Evolutionary conservation across 1,140 invertebrate species (phyloP).

Genomic region (Drosophila trapezifrons): DNA sequence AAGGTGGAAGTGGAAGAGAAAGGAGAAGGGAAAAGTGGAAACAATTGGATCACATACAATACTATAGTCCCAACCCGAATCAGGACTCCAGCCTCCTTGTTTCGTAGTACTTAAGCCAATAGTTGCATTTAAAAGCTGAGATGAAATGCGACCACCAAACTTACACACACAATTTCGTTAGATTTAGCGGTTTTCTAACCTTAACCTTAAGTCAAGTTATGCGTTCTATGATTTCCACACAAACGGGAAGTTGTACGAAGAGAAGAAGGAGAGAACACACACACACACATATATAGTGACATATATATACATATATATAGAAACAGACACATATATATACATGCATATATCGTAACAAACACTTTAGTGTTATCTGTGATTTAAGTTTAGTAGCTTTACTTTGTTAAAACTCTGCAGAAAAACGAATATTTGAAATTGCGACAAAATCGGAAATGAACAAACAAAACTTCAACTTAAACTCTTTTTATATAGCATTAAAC

Average conservation of each 20-base stretch:
- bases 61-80: slow-evolving; percentile 18
- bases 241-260: slow-evolving; percentile 18
- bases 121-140: slow-evolving; percentile 71
- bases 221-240: slow-evolving; percentile 57
- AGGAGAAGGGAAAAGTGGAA: slow-evolving; percentile 1
- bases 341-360: slow-evolving; percentile 76
- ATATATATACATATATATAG: slow-evolving; percentile 48
- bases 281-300: slow-evolving; percentile 53
- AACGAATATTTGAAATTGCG: slow-evolving; percentile 37
- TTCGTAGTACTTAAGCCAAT: slow-evolving; percentile 74
- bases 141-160: slow-evolving; percentile 44
- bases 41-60: slow-evolving; percentile 19
- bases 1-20: neutral
- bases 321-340: slow-evolving; percentile 46
- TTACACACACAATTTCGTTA: slow-evolving; percentile 60
- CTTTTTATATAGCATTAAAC: slow-evolving; percentile 59
- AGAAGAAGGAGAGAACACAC: slow-evolving; percentile 20
- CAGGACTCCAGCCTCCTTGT: slow-evolving; percentile 53
- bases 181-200: slow-evolving; percentile 70
- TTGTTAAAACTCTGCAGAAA: slow-evolving; percentile 72
- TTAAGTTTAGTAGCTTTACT: slow-evolving; percentile 83
- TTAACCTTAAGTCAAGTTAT: slow-evolving; percentile 71
- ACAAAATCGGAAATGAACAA: slow-evolving; percentile 38
- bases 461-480: slow-evolving; percentile 40
- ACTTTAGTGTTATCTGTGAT: slow-evolving; percentile 83